These are phyloP conservation scores for Chamaedrilus cognettii DNA, from an alignment of 2,888 invertebrate genomes.

Conservation along the genomic window DNA sequence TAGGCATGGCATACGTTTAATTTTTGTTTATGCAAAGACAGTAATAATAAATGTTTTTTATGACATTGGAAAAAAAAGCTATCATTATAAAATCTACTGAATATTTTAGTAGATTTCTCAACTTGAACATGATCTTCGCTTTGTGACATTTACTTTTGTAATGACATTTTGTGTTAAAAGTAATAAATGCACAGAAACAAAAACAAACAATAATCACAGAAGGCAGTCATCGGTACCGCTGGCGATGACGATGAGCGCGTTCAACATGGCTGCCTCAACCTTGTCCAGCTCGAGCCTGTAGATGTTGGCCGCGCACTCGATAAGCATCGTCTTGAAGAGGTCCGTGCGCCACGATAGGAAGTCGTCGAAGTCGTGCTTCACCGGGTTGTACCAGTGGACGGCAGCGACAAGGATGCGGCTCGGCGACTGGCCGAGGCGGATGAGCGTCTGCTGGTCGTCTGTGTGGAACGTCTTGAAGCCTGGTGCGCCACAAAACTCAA, in stretches of 20 bases:
- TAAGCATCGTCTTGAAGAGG: constrained; percentile 29
- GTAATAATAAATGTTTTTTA: no score
- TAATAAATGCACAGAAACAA: neutral
- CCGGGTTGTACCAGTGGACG: constrained; percentile 33
- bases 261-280: constrained; percentile 34
- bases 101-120: no score
- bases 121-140: no score
- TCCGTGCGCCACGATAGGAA: constrained; percentile 34
- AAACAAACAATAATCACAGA: neutral
- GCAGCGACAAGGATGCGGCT: constrained; percentile 36
- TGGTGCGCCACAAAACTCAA: no score
- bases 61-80: no score
- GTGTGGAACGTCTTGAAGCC: constrained; percentile 31
- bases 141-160: neutral
- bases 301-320: constrained; percentile 28
- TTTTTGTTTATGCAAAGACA: no score
- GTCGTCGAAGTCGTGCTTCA: constrained; percentile 28
- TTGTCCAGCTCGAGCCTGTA: constrained; percentile 25
- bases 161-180: neutral
- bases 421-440: constrained; percentile 37
- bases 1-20: no score
- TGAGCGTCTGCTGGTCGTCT: constrained; percentile 35
- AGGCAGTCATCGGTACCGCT: constrained; percentile 26
- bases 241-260: constrained; percentile 34
- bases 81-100: no score